Evolutionary conservation across 2,797 vertebrate genomes (phyloP).

Genomic region (Dendrocincla tyrannina): DNA sequence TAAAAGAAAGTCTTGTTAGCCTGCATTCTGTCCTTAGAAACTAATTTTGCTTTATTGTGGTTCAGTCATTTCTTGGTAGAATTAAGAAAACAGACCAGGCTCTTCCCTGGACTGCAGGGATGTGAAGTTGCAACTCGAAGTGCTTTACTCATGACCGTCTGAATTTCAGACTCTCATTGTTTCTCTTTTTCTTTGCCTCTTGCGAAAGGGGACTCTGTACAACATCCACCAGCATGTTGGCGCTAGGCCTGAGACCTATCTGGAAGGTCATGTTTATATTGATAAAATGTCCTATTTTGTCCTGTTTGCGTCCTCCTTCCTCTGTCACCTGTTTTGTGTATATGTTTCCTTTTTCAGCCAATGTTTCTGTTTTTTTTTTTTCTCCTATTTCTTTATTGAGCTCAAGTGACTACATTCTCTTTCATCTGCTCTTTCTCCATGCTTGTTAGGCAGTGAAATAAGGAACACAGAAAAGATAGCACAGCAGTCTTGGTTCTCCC

Average conservation of each 20-base stretch:
- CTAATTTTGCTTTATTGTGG: not conserved
- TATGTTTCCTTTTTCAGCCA: not conserved
- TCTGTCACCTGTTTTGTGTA: not conserved
- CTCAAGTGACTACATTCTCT: not conserved
- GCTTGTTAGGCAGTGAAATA: not conserved
- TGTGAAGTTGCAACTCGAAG: not conserved
- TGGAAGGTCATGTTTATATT: not conserved
- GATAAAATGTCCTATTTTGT: not conserved
- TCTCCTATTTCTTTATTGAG: not conserved
- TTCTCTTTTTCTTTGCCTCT: not conserved
- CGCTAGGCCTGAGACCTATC: not conserved
- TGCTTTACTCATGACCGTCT: not conserved
- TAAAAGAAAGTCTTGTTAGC: not conserved
- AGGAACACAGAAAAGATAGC: not conserved
- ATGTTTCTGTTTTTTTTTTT: not conserved
- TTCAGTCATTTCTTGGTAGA: not conserved
- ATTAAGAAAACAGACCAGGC: not conserved
- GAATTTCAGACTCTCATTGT: not conserved
- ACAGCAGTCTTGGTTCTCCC: not conserved
- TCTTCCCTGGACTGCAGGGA: not conserved
- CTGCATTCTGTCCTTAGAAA: not conserved
- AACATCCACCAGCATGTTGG: fast-evolving
- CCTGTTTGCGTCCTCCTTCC: not conserved
- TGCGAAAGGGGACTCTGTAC: not conserved
- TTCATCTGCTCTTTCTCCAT: not conserved